Conservation (phyloP, 2,888 invertebrate species). For the Noctua janthina region DNA sequence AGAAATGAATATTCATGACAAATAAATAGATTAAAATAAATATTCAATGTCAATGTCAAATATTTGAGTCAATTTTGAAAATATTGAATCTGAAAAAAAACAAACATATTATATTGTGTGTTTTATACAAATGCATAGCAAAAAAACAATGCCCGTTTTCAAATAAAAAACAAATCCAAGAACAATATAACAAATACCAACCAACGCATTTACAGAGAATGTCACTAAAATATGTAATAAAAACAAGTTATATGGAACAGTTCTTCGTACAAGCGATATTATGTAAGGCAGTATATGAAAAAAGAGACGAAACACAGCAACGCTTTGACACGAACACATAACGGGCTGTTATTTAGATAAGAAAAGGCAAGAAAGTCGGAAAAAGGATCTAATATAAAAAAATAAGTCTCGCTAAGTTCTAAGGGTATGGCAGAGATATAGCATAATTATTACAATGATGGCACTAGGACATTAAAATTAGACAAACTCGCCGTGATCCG, state of each 20-base stretch:
- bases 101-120: not conserved
- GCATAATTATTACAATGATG: not conserved
- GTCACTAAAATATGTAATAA: slow-evolving; percentile 27
- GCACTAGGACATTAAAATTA: not conserved
- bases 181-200: slow-evolving; percentile 21
- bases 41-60: too few relatives aligned
- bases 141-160: not conserved
- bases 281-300: slow-evolving; percentile 32
- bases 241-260: slow-evolving; percentile 11
- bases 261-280: slow-evolving; percentile 32
- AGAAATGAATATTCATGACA: too few relatives aligned
- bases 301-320: slow-evolving; percentile 27
- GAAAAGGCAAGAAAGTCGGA: slow-evolving; percentile 12
- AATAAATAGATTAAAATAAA: too few relatives aligned
- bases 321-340: slow-evolving; percentile 48
- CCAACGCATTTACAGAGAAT: not conserved
- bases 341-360: slow-evolving; percentile 54
- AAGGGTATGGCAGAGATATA: not conserved
- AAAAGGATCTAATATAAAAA: slow-evolving; percentile 5
- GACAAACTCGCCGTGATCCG: too few relatives aligned
- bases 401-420: not conserved
- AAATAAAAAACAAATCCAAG: slow-evolving; percentile 5
- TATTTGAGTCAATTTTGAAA: too few relatives aligned
- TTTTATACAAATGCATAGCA: not conserved
- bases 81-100: not conserved